Conservation (phyloP, 1,140 invertebrate genomes). For the Caenorhabditis briggsae region DNA sequence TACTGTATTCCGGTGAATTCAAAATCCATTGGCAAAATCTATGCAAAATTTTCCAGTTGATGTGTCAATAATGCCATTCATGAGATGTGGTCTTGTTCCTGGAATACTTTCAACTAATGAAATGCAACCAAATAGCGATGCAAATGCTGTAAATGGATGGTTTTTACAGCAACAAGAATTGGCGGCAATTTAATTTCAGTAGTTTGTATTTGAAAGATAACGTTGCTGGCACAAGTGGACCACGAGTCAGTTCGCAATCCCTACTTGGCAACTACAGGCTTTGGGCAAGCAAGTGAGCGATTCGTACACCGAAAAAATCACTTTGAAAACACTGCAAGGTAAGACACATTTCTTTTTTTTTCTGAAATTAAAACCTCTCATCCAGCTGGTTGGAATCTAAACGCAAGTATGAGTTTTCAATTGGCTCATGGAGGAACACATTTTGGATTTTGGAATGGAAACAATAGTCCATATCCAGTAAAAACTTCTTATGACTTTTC, state of each 20-base stretch:
- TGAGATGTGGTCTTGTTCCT: conserved; percentile 59
- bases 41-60: conserved; percentile 81
- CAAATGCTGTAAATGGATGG: background rate
- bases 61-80: background rate
- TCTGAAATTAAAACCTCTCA: background rate
- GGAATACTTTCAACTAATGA: conserved; percentile 59
- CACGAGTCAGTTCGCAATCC: too few species aligned
- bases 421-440: conserved; percentile 85
- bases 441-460: conserved; percentile 83
- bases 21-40: too few species aligned
- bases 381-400: conserved; percentile 22
- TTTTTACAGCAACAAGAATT: background rate
- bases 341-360: too few species aligned
- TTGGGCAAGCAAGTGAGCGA: too few species aligned
- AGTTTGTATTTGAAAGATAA: too few species aligned
- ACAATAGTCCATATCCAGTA: conserved; percentile 73
- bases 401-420: conserved; percentile 82
- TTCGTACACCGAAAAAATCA: too few species aligned
- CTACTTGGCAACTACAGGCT: too few species aligned
- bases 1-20: conserved; percentile 69
- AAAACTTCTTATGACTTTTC: conserved; percentile 57
- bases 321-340: too few species aligned
- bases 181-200: too few species aligned
- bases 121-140: conserved; percentile 10
- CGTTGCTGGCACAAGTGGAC: too few species aligned